Conservation (phyloP, 2,113 vertebrate species). For the Hippocampus mohnikei region DNA sequence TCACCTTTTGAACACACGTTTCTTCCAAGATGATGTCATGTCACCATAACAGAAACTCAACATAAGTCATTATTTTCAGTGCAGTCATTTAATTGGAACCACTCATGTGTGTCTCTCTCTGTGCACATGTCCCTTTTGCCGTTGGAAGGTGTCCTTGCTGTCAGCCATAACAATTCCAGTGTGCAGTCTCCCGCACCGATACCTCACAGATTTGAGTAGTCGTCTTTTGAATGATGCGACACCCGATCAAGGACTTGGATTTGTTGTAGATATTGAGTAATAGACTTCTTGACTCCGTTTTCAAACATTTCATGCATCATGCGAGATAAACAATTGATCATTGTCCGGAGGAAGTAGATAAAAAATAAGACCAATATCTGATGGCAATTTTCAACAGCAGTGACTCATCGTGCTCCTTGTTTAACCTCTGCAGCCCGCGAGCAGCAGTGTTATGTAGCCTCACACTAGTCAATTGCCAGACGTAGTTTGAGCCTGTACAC, state of each 20-base stretch:
- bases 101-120: conserved; percentile 9
- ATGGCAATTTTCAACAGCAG: conserved; percentile 20
- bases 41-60: neutral
- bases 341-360: conserved; percentile 8
- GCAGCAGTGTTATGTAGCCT: conserved; percentile 41
- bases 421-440: conserved; percentile 31
- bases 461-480: conserved; percentile 50
- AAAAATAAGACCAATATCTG: conserved; percentile 38
- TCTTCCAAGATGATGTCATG: neutral
- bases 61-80: neutral
- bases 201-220: neutral
- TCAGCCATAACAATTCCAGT: neutral
- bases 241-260: conserved; percentile 15
- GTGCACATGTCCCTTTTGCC: conserved; percentile 10
- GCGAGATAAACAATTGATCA: conserved; percentile 42
- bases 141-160: conserved; percentile 5
- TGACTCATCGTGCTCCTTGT: conserved; percentile 46
- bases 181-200: neutral
- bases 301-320: conserved; percentile 12
- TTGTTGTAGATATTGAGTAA: conserved; percentile 21
- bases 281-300: conserved; percentile 11
- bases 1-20: conserved; percentile 18
- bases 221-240: conserved; percentile 1
- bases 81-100: neutral
- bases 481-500: conserved; percentile 55